Conservation (phyloP, 2,888 invertebrate species). For the Lithosia quadra region DNA sequence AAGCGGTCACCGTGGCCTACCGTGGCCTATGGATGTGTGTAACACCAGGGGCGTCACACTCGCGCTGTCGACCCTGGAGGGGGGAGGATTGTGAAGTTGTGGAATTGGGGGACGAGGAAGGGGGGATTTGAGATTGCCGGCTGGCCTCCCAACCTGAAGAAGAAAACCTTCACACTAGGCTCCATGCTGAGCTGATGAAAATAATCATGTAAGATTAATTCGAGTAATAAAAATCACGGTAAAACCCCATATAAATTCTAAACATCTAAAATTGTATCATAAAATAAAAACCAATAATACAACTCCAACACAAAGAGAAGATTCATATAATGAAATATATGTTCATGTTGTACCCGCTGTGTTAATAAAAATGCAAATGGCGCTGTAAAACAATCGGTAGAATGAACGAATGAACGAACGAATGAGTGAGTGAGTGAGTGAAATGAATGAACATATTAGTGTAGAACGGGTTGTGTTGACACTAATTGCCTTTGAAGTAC, state of each 20-base stretch:
- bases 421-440: conserved; percentile 16
- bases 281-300: conserved; percentile 10
- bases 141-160: no score
- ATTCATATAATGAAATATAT: conserved; percentile 34
- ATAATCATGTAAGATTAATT: no score
- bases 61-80: no score
- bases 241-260: not conserved
- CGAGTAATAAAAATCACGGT: no score
- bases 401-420: conserved; percentile 32
- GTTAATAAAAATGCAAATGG: conserved; percentile 53
- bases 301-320: conserved; percentile 5
- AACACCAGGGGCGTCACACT: no score
- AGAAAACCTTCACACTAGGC: no score
- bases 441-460: conserved; percentile 17
- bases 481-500: conserved; percentile 26
- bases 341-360: conserved; percentile 31
- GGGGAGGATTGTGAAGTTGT: no score
- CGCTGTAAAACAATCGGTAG: conserved; percentile 43
- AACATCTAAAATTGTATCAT: not conserved
- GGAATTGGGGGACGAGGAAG: no score
- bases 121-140: no score
- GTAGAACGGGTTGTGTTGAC: not conserved
- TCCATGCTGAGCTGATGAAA: no score
- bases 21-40: no score
- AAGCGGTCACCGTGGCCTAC: no score